Conservation (phyloP, 2,113 vertebrate species). For the Terrapene triunguis region DNA sequence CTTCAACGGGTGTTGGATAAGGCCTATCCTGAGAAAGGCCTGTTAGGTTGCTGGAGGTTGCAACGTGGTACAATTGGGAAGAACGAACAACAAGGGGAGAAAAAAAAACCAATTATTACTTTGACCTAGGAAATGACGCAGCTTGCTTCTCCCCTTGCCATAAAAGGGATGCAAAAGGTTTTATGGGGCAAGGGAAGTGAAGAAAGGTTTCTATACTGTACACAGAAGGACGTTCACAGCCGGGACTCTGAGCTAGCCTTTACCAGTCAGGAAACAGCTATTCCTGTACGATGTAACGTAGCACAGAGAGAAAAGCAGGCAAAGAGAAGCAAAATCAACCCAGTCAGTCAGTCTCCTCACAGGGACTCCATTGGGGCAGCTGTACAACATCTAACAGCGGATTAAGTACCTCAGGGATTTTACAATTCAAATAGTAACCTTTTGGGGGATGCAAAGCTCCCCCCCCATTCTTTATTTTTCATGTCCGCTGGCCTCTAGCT, state of each 20-base stretch:
- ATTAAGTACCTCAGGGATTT: neutral
- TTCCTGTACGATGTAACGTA: neutral
- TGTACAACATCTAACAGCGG: neutral
- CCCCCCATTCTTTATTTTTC: neutral
- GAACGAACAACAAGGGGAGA: neutral
- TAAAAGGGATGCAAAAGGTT: accelerated
- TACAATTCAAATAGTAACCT: neutral
- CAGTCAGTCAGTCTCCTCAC: accelerated
- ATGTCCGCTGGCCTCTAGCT: neutral
- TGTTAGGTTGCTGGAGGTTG: neutral
- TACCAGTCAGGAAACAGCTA: neutral
- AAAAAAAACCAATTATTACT: neutral
- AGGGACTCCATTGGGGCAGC: neutral
- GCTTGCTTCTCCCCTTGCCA: neutral
- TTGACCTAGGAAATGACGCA: neutral
- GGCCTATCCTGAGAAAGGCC: accelerated
- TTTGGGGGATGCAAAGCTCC: neutral
- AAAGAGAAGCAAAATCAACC: neutral
- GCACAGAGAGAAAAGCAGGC: neutral
- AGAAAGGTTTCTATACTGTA: neutral
- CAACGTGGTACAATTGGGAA: neutral
- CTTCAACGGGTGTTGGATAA: neutral
- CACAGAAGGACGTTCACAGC: neutral
- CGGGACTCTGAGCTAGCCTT: neutral
- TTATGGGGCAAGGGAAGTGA: neutral